Evolutionary conservation across 2,113 vertebrate genomes (phyloP).

Genomic region (Rhea pennata): DNA sequence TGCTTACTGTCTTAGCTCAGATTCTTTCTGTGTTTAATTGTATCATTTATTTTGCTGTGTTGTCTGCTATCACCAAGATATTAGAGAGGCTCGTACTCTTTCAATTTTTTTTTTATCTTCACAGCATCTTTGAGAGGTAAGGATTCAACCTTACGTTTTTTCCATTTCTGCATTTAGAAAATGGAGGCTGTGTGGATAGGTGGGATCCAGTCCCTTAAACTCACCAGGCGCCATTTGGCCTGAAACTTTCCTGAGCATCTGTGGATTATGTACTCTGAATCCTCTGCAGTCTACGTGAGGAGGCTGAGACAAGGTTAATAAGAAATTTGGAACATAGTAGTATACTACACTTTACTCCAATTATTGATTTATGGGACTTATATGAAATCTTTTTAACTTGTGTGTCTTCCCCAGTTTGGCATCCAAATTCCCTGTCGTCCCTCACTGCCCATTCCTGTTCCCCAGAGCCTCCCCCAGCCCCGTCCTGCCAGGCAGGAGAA

Average conservation of each 20-base stretch:
- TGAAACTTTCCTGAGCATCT: background rate
- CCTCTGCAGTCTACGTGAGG: background rate
- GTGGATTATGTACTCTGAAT: background rate
- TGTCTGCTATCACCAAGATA: background rate
- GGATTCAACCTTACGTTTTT: background rate
- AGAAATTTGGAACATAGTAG: background rate
- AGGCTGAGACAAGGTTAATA: background rate
- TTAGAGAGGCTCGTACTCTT: background rate
- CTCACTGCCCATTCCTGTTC: background rate
- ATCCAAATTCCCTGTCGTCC: background rate
- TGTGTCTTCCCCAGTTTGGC: background rate
- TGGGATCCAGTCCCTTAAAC: background rate
- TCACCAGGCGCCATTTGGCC: background rate
- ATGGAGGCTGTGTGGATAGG: background rate
- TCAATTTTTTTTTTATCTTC: background rate
- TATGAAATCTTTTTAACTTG: background rate
- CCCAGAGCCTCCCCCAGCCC: background rate
- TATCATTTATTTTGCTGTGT: background rate
- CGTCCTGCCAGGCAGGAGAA: background rate
- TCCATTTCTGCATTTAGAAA: background rate
- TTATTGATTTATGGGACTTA: background rate
- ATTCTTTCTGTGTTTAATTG: background rate
- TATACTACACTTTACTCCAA: background rate
- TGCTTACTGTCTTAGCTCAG: background rate
- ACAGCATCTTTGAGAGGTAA: background rate